Conservation (phyloP, 2,113 vertebrate genomes). For the Tyto alba region DNA sequence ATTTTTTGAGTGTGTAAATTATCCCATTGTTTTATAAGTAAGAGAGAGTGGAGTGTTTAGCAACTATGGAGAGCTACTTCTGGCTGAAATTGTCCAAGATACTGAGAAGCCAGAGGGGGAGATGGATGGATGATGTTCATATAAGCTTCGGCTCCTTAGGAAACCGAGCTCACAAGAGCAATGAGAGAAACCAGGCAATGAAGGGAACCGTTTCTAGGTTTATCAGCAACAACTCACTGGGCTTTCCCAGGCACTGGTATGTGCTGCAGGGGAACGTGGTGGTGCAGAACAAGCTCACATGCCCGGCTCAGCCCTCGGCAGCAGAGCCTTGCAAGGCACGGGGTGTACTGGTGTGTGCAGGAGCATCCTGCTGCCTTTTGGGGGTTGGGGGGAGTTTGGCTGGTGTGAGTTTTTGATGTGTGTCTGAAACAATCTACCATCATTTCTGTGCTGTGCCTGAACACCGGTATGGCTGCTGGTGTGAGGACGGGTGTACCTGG, state of each 20-base stretch:
- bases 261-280: accelerated
- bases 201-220: not conserved
- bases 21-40: not conserved
- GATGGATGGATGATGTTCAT: not conserved
- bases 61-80: not conserved
- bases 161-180: not conserved
- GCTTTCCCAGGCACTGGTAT: accelerated
- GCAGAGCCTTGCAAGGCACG: accelerated
- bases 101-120: not conserved
- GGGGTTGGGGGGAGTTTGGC: not conserved
- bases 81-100: not conserved
- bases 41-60: not conserved
- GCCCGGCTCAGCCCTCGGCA: accelerated
- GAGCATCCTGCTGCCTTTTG: not conserved
- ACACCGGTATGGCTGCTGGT: not conserved
- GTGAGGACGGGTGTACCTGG: accelerated
- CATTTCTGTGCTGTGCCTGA: not conserved
- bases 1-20: not conserved
- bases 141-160: not conserved
- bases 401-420: not conserved
- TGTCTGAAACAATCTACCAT: not conserved
- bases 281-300: not conserved
- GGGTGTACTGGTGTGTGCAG: not conserved
- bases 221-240: accelerated
- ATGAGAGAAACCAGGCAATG: accelerated